Base-by-base conservation (phyloP, 2,888 invertebrate species). In the Aleiodes testaceus region DNA sequence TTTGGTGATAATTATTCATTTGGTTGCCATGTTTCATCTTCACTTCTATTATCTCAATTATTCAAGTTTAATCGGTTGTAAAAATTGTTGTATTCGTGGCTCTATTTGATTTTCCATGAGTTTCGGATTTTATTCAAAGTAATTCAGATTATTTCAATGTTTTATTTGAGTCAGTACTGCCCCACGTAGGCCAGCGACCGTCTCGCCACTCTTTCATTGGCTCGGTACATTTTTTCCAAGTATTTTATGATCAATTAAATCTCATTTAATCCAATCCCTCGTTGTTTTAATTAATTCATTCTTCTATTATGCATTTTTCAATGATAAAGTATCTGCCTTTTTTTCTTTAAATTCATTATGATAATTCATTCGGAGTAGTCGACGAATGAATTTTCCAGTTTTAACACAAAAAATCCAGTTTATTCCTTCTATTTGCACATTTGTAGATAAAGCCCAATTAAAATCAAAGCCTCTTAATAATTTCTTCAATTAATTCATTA, bases 141-240 rank as follows among this genome's bases (percentile, higher is more conserved):
- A n/a, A n/a, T n/a, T 42, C 45, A 66, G 44, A 22, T 9, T 52
- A 20, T 16, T 16, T 20, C 49, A 74, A 26, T 0, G 74, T 75
- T 73, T 74, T 18, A 16, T 44, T 64, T 77, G 76, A 75, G 73
- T 80, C 77, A 75, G 77, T 77, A 75, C 70, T 77, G 76, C 76
- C 79, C 81, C 36, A 80, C 76, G 69, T 79, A 80, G 83, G 81
- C 82, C 82, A 83, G 81, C 80, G 79, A 80, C 77, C 77, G 77
- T 81, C 75, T 76, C 72, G 71, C 78, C 75, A 80, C 77, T 84
- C 82, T 81, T 36, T 36, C 9, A 6, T 36, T 79, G 79, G 77
- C 76, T 75, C 73, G 74, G 66, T 71, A 26, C 52, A 69, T 72
- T 74, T 74, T 69, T 70, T 59, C 74, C 74, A 73, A 72, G 69